Evolutionary conservation across 2,113 vertebrate species (phyloP), one percentile per base, ranked within the genome.

Genomic region (Gnathonemus longibarbis): DNA sequence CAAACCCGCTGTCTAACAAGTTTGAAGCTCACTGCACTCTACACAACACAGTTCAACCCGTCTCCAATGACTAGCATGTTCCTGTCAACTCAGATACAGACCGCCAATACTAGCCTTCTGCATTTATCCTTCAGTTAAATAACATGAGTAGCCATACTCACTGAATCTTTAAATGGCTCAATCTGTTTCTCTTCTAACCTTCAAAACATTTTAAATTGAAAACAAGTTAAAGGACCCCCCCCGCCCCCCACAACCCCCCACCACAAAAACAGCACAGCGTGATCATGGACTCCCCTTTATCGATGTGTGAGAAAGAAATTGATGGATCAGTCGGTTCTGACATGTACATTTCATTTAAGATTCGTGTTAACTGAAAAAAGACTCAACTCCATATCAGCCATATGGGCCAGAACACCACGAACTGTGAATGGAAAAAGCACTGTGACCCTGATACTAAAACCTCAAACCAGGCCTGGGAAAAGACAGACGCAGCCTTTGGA

Each of bases 1-100:
- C 50, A 48, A 87, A 53, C 48, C 85, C 50, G 31, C 49, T 87
- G 85, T 53, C 85, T 87, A 48, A 87, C 85, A 87, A 53, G 48
- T 53, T 35, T 56, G n/a, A 53, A 35, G 49, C 85, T 87, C 15
- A 39, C 31, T 87, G 85, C n/a, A 53, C 50, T 56, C 85, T 35
- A 87, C 49, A 53, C 21, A 84, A 8, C 83, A 53, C 85, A 87
- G 50, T 52, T 87, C 48, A 31, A 4, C 27, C 27, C 9, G 2
- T 53, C 31, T 31, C n/a, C 17, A 48, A 50, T 27, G n/a, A 39
- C 21, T 53, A 35, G 27, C 50, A 53, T 53, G 50, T 87, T 56
- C 15, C 15, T 13, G 13, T 86, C 84, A 86, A 13, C 84, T 86
- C 45, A 27, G 84, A 86, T 15, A 86, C 3, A 86, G 45, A 86